A percentile compares a stretch with the other conserved stretches of the same genome.
phyloP scores from a whole-genome alignment of 37 sponge, comb jelly and placozoan genomes.

The Oopsacas minuta region DNA sequence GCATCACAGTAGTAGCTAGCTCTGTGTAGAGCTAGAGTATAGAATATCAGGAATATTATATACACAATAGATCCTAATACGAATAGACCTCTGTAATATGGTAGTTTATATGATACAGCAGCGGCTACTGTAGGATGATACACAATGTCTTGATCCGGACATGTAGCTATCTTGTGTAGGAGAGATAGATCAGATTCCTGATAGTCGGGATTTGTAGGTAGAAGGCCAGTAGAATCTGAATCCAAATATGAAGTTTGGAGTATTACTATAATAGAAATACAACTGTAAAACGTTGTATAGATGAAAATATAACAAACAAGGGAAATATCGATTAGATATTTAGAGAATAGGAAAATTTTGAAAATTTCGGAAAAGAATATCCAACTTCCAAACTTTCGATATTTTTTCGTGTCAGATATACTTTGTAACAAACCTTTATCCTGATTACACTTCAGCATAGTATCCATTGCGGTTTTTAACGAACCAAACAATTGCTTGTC shows the following conservation, averaged over 20 bases:
- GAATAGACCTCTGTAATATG: neutral
- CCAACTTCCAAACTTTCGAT: too few species aligned
- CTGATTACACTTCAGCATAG: neutral
- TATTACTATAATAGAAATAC: neutral
- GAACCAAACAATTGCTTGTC: neutral
- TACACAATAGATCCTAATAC: neutral
- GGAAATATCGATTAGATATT: too few species aligned
- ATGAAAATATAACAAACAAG: too few species aligned
- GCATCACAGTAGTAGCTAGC: neutral
- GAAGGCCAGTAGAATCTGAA: neutral
- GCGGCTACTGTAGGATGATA: neutral
- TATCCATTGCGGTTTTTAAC: neutral
- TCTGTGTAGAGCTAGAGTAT: neutral
- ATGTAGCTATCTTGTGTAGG: neutral
- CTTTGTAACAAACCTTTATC: neutral
- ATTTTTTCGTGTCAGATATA: too few species aligned
- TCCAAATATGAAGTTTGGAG: neutral
- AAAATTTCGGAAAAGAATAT: too few species aligned
- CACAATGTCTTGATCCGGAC: neutral
- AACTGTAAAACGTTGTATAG: too few species aligned
- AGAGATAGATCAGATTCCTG: neutral
- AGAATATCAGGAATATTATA: neutral
- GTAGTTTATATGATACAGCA: neutral
- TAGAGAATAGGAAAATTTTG: too few species aligned
- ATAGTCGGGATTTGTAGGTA: neutral